Conservation (phyloP, 1,140 invertebrate species). For the Chlorops oryzae region DNA sequence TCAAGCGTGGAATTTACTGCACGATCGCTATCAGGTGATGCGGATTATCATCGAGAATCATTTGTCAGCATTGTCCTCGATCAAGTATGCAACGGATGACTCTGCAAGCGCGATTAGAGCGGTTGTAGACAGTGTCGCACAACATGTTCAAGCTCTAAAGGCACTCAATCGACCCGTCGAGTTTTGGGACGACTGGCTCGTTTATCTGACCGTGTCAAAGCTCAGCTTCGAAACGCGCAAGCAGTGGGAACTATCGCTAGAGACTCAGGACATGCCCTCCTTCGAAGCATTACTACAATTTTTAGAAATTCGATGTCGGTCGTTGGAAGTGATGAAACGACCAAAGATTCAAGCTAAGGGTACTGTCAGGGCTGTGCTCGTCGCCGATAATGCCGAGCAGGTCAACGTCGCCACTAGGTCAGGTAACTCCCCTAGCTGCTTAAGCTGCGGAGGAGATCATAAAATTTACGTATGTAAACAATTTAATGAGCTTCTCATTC, state of each 20-base stretch:
- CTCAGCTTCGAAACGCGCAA: conserved; percentile 1
- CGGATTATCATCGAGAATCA: not conserved
- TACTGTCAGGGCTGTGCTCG: no score
- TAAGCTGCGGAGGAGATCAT: no score
- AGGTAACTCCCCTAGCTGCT: no score
- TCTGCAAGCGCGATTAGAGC: not conserved
- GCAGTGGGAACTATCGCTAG: conserved; percentile 3
- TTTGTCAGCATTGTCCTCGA: not conserved
- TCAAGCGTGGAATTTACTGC: not conserved
- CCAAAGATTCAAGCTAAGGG: no score
- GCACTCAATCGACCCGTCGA: conserved; percentile 4
- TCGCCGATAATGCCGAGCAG: no score
- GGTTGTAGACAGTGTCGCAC: not conserved
- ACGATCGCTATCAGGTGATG: conserved; percentile 2
- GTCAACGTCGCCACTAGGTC: no score
- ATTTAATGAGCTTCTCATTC: no score
- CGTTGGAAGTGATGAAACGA: no score
- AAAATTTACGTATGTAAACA: no score
- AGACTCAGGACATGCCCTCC: not conserved
- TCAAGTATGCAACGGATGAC: not conserved
- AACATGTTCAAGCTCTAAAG: not conserved
- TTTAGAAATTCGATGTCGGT: not conserved
- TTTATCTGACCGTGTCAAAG: no score
- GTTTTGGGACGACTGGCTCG: conserved; percentile 4
- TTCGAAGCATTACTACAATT: not conserved